Percentiles rank a stretch among this genome's conserved stretches.
Conservation (phyloP, 2,888 invertebrate species). For the Sialis fuliginosa region DNA sequence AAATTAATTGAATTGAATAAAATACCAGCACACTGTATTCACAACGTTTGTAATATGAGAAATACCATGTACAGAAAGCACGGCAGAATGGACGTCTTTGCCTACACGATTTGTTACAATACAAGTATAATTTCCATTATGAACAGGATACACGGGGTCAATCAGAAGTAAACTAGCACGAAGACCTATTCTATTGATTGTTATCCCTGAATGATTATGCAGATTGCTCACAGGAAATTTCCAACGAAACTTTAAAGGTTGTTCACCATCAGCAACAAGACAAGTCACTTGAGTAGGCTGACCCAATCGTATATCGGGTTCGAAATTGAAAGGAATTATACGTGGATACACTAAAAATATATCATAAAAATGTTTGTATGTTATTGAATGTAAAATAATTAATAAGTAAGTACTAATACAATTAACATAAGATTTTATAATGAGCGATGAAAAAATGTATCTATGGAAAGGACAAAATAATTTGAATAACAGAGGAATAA, state of each 20-base stretch:
- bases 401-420: too few species aligned
- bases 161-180: conserved; percentile 26
- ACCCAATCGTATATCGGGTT: conserved; percentile 54
- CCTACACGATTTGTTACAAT: conserved; percentile 24
- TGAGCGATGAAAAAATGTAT: background rate
- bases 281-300: conserved; percentile 61
- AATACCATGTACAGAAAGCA: conserved; percentile 23
- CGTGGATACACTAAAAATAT: conserved; percentile 49
- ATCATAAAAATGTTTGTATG: background rate
- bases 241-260: conserved; percentile 35
- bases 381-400: too few species aligned
- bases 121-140: conserved; percentile 27
- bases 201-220: conserved; percentile 18
- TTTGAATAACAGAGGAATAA: background rate
- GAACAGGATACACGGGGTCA: conserved; percentile 21
- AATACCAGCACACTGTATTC: too few species aligned
- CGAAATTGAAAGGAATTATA: conserved; percentile 67
- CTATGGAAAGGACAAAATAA: background rate
- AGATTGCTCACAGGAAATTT: conserved; percentile 28
- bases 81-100: conserved; percentile 19
- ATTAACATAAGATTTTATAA: too few species aligned
- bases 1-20: too few species aligned
- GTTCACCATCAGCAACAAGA: conserved; percentile 41
- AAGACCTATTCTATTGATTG: conserved; percentile 25
- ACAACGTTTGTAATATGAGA: background rate